Percentiles rank a stretch among this genome's conserved stretches.
These are phyloP conservation scores for Urosaurus nigricauda DNA, from an alignment of 2,797 vertebrate species.

Conservation along the genomic window DNA sequence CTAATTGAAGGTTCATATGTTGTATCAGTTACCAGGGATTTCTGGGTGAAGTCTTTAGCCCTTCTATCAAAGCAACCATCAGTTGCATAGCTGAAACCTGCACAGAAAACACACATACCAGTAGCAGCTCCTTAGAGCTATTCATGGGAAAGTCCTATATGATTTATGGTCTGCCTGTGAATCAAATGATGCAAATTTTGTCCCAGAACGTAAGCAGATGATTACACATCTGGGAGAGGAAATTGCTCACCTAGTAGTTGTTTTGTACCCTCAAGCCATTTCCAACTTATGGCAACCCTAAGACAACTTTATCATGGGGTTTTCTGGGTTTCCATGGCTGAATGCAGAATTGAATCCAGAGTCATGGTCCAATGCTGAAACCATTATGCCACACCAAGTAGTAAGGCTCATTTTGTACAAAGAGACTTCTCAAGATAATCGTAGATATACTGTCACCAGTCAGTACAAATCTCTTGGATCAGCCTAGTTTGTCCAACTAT, in stretches of 20 bases:
- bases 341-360: too few species aligned
- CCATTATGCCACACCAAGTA: too few species aligned
- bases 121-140: not conserved
- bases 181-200: not conserved
- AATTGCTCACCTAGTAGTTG: not conserved
- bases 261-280: too few species aligned
- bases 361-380: too few species aligned
- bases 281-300: too few species aligned
- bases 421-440: not conserved
- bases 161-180: not conserved
- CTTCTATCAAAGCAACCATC: not conserved
- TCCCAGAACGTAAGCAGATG: not conserved
- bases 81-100: not conserved
- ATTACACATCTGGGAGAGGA: not conserved
- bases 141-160: not conserved
- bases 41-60: conserved; percentile 2
- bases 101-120: not conserved
- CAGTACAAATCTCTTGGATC: not conserved
- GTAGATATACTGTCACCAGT: not conserved
- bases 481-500: not conserved
- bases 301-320: too few species aligned
- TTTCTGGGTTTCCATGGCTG: too few species aligned
- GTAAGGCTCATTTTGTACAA: not conserved
- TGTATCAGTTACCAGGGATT: not conserved
- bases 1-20: not conserved